Conservation (phyloP, 2,113 vertebrate genomes). For the Melanerpes formicivorus region DNA sequence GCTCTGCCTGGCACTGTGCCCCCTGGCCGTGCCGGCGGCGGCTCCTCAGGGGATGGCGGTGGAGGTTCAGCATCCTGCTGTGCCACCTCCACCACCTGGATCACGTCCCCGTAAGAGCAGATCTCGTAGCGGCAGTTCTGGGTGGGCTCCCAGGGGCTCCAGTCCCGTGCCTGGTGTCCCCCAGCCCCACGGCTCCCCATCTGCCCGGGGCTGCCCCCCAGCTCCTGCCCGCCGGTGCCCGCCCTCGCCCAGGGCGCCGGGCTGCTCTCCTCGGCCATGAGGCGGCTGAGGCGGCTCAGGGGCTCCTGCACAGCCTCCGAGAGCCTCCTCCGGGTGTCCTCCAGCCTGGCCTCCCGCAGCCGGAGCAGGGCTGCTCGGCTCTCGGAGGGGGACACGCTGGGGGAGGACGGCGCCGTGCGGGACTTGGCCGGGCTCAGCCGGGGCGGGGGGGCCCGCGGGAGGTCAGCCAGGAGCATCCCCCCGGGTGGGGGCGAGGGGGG, state of each 20-base stretch:
- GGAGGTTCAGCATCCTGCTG: not conserved
- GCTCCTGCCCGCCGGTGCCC: not conserved
- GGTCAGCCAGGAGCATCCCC: conserved; percentile 72
- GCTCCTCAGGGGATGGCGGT: not conserved
- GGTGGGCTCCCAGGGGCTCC: conserved; percentile 22
- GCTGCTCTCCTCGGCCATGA: conserved; percentile 83
- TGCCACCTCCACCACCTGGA: conserved; percentile 74
- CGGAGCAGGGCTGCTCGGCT: conserved; percentile 83
- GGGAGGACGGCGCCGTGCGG: conserved; percentile 84
- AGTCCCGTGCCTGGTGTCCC: not conserved
- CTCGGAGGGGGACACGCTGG: conserved; percentile 78
- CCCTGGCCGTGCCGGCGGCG: not conserved
- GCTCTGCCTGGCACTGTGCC: conserved; percentile 74
- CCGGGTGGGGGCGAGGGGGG: conserved; percentile 57
- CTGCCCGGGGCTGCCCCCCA: conserved; percentile 4
- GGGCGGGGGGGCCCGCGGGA: conserved; percentile 58
- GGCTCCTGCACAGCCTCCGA: conserved; percentile 85
- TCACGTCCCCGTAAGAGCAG: conserved; percentile 74
- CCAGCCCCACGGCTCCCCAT: not conserved
- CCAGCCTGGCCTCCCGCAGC: conserved; percentile 79
- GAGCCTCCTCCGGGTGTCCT: conserved; percentile 83
- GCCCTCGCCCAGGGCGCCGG: not conserved
- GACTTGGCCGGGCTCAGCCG: conserved; percentile 85
- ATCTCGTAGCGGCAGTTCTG: conserved; percentile 75
- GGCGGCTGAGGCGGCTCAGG: conserved; percentile 85